phyloP scores from a whole-genome alignment of 2,888 invertebrate genomes.

The Leucoptera coffeella region DNA sequence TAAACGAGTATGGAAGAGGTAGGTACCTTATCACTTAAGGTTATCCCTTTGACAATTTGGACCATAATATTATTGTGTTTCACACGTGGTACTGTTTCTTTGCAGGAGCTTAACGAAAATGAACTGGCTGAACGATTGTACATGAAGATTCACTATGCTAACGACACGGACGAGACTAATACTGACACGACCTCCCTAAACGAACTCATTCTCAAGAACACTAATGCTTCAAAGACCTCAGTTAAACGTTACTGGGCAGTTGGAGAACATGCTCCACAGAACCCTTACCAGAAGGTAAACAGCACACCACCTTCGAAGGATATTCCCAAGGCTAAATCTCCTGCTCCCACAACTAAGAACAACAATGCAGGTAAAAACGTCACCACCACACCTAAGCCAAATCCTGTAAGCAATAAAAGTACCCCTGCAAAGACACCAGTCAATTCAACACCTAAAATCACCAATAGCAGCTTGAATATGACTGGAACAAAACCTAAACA shows the following conservation, averaged over 20 bases:
- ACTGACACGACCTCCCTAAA: slow-evolving; percentile 12
- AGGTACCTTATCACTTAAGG: slow-evolving; percentile 15
- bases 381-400: no score
- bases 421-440: slow-evolving; percentile 3
- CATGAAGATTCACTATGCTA: slow-evolving; percentile 41
- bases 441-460: slow-evolving; percentile 7
- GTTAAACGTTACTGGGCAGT: slow-evolving; percentile 37
- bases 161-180: slow-evolving; percentile 26
- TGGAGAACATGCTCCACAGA: slow-evolving; percentile 10
- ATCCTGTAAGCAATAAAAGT: background rate
- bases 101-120: slow-evolving; percentile 45
- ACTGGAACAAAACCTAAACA: slow-evolving; percentile 22
- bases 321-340: no score
- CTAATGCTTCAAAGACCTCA: slow-evolving; percentile 18
- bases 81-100: slow-evolving; percentile 9
- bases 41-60: slow-evolving; percentile 29
- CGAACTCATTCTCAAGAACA: slow-evolving; percentile 12
- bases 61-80: slow-evolving; percentile 4
- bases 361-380: no score
- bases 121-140: slow-evolving; percentile 41
- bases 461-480: slow-evolving; percentile 6
- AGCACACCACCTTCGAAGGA: no score
- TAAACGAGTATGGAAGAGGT: slow-evolving; percentile 45
- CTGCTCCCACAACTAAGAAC: no score
- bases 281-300: slow-evolving; percentile 19